phyloP scores from a whole-genome alignment of 2,113 vertebrate species.

The Crotophaga sulcirostris region DNA sequence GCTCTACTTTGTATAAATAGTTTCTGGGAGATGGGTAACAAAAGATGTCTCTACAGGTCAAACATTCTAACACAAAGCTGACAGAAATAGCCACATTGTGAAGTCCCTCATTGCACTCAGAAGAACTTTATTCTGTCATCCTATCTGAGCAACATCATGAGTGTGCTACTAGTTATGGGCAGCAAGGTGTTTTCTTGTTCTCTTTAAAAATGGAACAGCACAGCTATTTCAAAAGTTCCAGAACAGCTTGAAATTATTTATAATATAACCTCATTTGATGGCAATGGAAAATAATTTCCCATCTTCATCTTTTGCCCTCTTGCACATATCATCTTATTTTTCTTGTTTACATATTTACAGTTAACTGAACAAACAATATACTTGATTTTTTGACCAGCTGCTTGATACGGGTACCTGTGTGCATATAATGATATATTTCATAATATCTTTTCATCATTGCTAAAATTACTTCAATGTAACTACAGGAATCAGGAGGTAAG shows the following conservation, averaged over 20 bases:
- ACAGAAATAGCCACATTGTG: background rate
- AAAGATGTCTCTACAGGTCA: background rate
- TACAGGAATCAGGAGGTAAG: background rate
- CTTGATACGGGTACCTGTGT: background rate
- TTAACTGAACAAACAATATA: background rate
- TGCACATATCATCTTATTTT: background rate
- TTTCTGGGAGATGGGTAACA: background rate
- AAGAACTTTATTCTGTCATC: background rate
- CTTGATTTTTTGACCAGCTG: background rate
- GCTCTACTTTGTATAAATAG: background rate
- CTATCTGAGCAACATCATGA: background rate
- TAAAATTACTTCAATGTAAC: background rate
- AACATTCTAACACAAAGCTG: background rate
- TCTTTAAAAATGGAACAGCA: background rate
- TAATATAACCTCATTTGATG: background rate
- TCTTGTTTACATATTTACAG: background rate
- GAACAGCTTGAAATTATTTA: background rate
- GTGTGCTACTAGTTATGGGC: background rate
- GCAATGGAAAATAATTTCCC: background rate
- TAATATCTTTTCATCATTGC: background rate
- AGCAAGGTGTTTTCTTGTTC: background rate
- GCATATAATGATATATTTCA: background rate
- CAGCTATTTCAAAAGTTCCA: background rate
- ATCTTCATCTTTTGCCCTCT: background rate
- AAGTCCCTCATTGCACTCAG: background rate